Base-by-base conservation (phyloP, 92 coral and sea anemone genomes). In the Parazoanthus darwini region DNA sequence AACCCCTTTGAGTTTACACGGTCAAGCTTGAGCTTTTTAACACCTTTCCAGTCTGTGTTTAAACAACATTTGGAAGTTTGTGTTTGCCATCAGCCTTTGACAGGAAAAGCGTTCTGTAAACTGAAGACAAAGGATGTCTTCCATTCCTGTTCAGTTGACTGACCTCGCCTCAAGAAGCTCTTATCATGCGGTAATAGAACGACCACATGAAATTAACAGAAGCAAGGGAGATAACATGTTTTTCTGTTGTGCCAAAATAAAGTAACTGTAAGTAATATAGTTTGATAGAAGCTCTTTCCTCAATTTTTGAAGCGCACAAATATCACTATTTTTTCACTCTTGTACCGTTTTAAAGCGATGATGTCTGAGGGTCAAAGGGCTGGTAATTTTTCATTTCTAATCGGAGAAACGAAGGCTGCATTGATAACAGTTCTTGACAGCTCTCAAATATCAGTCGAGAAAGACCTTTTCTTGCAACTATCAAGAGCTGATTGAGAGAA, bases 301-400 rank as follows among this genome's bases (percentile, higher is more conserved):
- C 22, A 84, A 74, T 25, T 46, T 9, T 70, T 44, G 36, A 25
- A 56, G 78, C 23, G 20, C 37, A 68, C 66, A 71, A 29, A 8
- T 43, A 20, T 46, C 48, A 46, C 77, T 35, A 15, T 84, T 84
- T 39, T 46, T 16, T 44, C 29, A 39, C 75, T 72, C 79, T 71
- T 84, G 87, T 71, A 84, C 79, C 87, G 66, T 84, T 84, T 84
- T 84, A 84, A 70, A 84, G 87, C 87, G 87, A 84, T 84, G 87
- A 84, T 46, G 46, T 84, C 33, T 51, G 8, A 44, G 39, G 79
- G 87, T 84, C 87, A 84, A 84, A 84, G 68, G 87, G 87, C 67
- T 43, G 54, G 79, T 48, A 51, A 84, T 84, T 84, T 84, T 84
- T 84, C 79, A 84, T 84, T 33, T 71, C 25, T 84, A 84, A 84